phyloP scores from a whole-genome alignment of 1,140 invertebrate genomes.

The Planococcus citri region DNA sequence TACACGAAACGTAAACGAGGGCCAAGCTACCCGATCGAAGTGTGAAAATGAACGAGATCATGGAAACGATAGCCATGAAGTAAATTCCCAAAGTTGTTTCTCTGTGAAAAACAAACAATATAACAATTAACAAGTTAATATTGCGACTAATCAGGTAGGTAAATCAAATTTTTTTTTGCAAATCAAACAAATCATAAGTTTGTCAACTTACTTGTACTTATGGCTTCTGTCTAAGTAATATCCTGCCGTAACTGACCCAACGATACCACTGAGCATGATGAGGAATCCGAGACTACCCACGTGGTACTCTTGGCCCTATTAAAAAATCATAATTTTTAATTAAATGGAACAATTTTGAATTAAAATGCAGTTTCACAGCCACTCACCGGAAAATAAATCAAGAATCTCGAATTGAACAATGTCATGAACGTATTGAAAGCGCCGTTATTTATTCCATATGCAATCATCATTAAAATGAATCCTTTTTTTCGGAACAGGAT shows the following conservation, averaged over 20 bases:
- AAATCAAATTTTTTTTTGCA: no score
- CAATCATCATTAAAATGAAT: constrained; percentile 65
- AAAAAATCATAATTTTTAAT: constrained; percentile 3
- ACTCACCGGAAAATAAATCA: neutral
- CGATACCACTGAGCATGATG: constrained; percentile 77
- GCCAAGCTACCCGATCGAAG: constrained; percentile 40
- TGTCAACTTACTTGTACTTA: constrained; percentile 56
- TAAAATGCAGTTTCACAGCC: no score
- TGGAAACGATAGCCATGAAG: constrained; percentile 64
- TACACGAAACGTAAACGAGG: constrained; percentile 67
- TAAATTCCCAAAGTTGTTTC: constrained; percentile 79
- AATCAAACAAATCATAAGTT: neutral
- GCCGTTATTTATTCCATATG: constrained; percentile 85
- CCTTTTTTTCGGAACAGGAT: constrained; percentile 56
- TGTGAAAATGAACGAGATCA: constrained; percentile 78
- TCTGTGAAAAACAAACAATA: constrained; percentile 39
- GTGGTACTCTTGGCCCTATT: constrained; percentile 52
- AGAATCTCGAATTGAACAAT: constrained; percentile 49
- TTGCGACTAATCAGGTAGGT: neutral
- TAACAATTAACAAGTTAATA: neutral
- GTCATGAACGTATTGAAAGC: constrained; percentile 90
- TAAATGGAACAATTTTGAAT: no score
- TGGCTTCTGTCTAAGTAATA: constrained; percentile 72
- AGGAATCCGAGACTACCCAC: constrained; percentile 76
- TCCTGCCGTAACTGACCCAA: constrained; percentile 79